Evolutionary conservation across 2,113 vertebrate genomes (phyloP), one percentile per base, ranked within the genome.

Genomic region (Colius striatus): DNA sequence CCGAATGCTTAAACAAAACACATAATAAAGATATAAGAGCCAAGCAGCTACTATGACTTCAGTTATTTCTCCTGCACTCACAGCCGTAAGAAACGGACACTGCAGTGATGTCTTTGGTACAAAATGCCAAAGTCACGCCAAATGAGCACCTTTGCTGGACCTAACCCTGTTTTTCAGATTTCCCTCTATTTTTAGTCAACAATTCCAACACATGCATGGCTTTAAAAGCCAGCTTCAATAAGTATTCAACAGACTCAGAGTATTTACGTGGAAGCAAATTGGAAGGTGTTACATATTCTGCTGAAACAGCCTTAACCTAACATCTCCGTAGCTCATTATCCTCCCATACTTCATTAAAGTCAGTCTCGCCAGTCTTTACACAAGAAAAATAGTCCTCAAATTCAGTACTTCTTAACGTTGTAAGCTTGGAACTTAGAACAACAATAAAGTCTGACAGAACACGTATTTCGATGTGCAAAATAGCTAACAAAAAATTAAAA

Each of bases 1-100:
- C 97, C 95, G 34, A 99, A 99, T 34, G 98, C 99, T 99, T 98
- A 25, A 88, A 95, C 73, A 84, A 67, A 94, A 83, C 62, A 79
- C 36, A 84, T 10, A 92, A 78, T 3, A 88, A 83, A 63, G 43
- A 65, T 11, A 1, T 95, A 80, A 95, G 85, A 45, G 19, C 25
- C 57, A 14, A 77, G 87, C 14, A 73, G 62, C 41, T 63, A 85
- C 50, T 23, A 47, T 4, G 27, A 60, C 36, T 71, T 50, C 66
- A 63, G 16, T 67, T 41, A 41, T 68, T 75, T 68, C 63, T 67
- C 26, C 47, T 34, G 70, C 43, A 45, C 32, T 63, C 8, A 36
- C 50, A 60, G 16, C 7, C 45, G 2, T 27, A 63, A 92, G 27
- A 79, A 72, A 53, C 2, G 0, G 74, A 30, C 17, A 41, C 10